Evolutionary conservation across 2,797 vertebrate species (phyloP).

Genomic region (Myoxocephalus aenaeus): DNA sequence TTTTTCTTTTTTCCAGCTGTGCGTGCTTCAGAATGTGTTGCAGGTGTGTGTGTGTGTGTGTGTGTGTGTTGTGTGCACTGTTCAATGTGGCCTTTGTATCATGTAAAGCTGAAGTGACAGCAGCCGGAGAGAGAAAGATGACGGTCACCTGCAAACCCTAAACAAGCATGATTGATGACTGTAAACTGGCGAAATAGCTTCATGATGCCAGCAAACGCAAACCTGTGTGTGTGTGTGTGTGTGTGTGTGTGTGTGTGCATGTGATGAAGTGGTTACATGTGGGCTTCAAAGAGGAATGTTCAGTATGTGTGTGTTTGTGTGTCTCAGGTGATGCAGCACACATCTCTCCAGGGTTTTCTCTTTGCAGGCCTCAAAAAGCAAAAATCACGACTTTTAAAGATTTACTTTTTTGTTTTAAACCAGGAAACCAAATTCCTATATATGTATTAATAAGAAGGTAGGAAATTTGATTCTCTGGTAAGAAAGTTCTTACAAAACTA

Average conservation of each 20-base stretch:
- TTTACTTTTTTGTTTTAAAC: background rate
- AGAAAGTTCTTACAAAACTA: background rate
- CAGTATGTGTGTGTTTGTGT: slow-evolving; percentile 5
- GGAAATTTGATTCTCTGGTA: background rate
- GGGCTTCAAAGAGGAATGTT: slow-evolving; percentile 30
- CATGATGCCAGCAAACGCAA: slow-evolving; percentile 37
- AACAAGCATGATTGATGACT: slow-evolving; percentile 69
- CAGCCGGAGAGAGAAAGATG: slow-evolving; percentile 50
- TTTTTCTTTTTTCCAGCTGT: slow-evolving; percentile 33
- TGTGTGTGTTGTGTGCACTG: slow-evolving; percentile 35
- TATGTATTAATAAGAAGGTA: too few relatives aligned
- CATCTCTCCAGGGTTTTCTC: background rate
- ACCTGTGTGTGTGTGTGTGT: slow-evolving; percentile 9
- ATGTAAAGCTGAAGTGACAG: slow-evolving; percentile 56
- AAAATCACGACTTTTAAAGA: background rate
- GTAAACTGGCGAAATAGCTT: slow-evolving; percentile 68
- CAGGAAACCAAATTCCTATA: background rate
- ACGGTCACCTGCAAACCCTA: slow-evolving; percentile 61
- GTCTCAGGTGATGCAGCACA: slow-evolving; percentile 14
- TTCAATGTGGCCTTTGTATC: slow-evolving; percentile 53
- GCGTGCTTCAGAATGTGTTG: slow-evolving; percentile 1
- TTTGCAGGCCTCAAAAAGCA: background rate
- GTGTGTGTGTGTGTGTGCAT: slow-evolving; percentile 21
- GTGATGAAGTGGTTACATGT: slow-evolving; percentile 26
- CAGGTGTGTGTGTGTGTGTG: slow-evolving; percentile 1